These are phyloP conservation scores for Clinocottus analis DNA, from an alignment of 2,113 vertebrate genomes.

Conservation along the genomic window DNA sequence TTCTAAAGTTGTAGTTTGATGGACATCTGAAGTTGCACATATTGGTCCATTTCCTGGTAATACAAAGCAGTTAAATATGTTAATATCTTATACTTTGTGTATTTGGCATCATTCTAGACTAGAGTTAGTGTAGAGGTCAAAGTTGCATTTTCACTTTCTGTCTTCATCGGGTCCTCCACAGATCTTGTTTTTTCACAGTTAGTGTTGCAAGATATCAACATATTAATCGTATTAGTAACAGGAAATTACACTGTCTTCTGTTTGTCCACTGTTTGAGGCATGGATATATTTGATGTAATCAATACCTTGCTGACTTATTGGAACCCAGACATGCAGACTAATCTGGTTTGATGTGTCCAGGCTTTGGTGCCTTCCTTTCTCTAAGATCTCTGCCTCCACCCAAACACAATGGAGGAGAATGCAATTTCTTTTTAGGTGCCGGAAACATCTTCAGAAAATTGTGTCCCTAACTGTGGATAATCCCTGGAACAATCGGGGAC, in stretches of 20 bases:
- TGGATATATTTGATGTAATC: too few relatives aligned
- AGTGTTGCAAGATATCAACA: not conserved
- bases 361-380: not conserved
- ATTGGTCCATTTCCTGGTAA: not conserved
- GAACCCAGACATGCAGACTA: not conserved
- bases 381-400: not conserved
- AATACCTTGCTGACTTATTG: not conserved
- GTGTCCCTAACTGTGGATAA: too few relatives aligned
- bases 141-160: not conserved
- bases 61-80: not conserved
- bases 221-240: not conserved
- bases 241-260: not conserved
- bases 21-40: not conserved
- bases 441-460: too few relatives aligned
- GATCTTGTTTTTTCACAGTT: not conserved
- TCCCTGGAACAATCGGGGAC: too few relatives aligned
- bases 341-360: not conserved
- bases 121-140: not conserved
- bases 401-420: too few relatives aligned
- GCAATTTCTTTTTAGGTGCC: too few relatives aligned
- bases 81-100: not conserved
- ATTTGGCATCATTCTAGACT: not conserved
- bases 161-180: not conserved
- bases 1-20: not conserved
- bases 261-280: too few relatives aligned